Conservation (phyloP, 2,888 invertebrate species). For the Zaprionus obscuricornis region DNA sequence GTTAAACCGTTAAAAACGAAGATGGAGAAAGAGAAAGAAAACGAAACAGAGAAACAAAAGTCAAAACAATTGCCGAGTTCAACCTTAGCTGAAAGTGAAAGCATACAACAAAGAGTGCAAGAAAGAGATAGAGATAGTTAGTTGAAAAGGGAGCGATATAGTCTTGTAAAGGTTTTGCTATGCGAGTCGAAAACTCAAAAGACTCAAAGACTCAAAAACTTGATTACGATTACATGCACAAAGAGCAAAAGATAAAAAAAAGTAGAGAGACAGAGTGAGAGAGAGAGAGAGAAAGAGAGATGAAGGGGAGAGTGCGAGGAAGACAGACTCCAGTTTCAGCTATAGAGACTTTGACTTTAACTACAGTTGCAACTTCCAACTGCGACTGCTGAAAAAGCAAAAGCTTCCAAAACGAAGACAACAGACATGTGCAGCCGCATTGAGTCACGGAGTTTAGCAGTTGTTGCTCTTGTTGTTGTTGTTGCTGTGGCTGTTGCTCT, state of each 20-base stretch:
- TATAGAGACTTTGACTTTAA: conserved; percentile 18
- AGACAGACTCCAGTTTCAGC: no score
- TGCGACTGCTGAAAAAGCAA: conserved; percentile 26
- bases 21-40: conserved; percentile 8
- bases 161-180: conserved; percentile 48
- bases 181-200: conserved; percentile 40
- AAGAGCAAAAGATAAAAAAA: conserved; percentile 3
- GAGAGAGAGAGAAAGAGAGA: conserved; percentile 31
- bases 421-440: conserved; percentile 38
- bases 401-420: conserved; percentile 5
- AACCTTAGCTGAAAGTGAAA: conserved; percentile 74
- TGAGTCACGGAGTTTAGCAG: conserved; percentile 54
- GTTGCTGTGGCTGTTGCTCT: conserved; percentile 1
- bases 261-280: background rate
- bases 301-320: conserved; percentile 9
- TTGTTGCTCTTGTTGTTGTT: conserved; percentile 10
- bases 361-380: conserved; percentile 9
- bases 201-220: no score
- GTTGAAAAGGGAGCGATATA: conserved; percentile 12
- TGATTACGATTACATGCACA: conserved; percentile 48
- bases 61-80: conserved; percentile 59
- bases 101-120: conserved; percentile 43
- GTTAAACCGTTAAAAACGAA: conserved; percentile 39
- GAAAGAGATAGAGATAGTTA: conserved; percentile 15
- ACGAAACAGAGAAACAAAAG: conserved; percentile 19